phyloP scores from a whole-genome alignment of 2,113 vertebrate species.

The Blennius ocellaris region DNA sequence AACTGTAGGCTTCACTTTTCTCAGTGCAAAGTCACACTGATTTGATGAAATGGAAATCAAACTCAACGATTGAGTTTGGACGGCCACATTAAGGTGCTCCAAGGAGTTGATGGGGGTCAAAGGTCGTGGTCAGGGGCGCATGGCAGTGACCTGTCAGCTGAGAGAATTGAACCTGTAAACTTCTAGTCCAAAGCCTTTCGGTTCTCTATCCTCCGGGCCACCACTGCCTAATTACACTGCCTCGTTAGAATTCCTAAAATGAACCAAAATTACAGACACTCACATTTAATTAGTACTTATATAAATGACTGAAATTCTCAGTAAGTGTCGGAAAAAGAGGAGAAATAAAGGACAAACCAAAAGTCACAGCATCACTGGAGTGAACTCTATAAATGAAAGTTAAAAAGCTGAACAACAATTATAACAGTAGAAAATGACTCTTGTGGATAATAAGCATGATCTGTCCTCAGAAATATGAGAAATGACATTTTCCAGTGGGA shows the following conservation, averaged over 20 bases:
- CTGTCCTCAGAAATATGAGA: constrained; percentile 46
- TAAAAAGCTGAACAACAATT: constrained; percentile 60
- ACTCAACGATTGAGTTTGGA: too few species aligned
- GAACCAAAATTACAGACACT: constrained; percentile 46
- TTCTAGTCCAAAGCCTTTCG: too few species aligned
- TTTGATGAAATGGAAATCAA: too few species aligned
- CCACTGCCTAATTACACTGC: too few species aligned
- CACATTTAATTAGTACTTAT: constrained; percentile 54
- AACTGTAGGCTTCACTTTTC: too few species aligned
- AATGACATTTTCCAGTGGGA: constrained; percentile 46
- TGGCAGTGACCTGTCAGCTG: too few species aligned
- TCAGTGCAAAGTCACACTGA: too few species aligned
- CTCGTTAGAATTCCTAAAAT: constrained; percentile 22
- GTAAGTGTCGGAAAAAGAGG: constrained; percentile 39
- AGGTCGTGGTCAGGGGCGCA: too few species aligned
- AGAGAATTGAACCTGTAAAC: too few species aligned
- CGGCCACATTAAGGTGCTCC: too few species aligned
- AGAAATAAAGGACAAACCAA: constrained; percentile 52
- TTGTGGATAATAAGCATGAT: constrained; percentile 50
- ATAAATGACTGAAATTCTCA: constrained; percentile 47
- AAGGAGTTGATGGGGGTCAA: too few species aligned
- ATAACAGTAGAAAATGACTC: constrained; percentile 35
- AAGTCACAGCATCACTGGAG: constrained; percentile 29
- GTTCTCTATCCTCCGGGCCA: too few species aligned
- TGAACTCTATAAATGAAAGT: constrained; percentile 44